A percentile compares a stretch with the other conserved stretches of the same genome.
phyloP scores from a whole-genome alignment of 2,113 vertebrate genomes.

The Myocastor coypus region DNA sequence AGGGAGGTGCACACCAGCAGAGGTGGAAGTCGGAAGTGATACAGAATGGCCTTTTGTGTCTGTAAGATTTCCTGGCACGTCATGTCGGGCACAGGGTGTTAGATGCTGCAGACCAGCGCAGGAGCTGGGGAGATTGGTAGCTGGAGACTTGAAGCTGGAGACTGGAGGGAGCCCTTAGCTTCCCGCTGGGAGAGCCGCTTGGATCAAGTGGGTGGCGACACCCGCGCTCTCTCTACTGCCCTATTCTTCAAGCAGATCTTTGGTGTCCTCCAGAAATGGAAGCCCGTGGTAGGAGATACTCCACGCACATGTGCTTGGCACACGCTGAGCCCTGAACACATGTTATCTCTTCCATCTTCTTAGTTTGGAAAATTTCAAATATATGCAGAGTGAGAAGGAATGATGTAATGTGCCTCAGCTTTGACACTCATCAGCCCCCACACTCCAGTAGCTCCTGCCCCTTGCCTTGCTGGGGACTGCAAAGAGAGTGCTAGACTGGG shows the following conservation, averaged over 20 bases:
- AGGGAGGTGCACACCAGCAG: slow-evolving; percentile 45
- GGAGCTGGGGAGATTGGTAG: not conserved
- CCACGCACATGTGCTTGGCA: not conserved
- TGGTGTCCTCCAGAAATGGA: not conserved
- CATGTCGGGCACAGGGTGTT: not conserved
- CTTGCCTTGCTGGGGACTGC: not conserved
- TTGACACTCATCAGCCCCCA: not conserved
- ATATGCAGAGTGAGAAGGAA: not conserved
- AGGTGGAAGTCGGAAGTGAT: not conserved
- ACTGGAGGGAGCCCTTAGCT: not conserved
- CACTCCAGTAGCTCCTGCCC: not conserved
- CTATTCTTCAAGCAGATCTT: not conserved
- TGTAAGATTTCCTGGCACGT: slow-evolving; percentile 63
- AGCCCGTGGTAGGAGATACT: not conserved
- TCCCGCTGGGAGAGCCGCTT: not conserved
- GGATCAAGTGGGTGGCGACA: accelerated
- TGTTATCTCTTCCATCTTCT: not conserved
- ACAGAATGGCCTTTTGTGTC: slow-evolving; percentile 59
- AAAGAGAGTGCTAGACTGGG: accelerated
- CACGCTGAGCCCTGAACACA: not conserved
- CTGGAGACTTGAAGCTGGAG: not conserved
- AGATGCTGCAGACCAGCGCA: not conserved
- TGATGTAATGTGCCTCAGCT: not conserved
- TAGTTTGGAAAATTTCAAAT: slow-evolving; percentile 48
- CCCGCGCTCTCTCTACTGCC: not conserved